Percentiles rank a stretch among this genome's conserved stretches.
Conservation (phyloP, 2,888 invertebrate genomes). For the Morpho helenor region DNA sequence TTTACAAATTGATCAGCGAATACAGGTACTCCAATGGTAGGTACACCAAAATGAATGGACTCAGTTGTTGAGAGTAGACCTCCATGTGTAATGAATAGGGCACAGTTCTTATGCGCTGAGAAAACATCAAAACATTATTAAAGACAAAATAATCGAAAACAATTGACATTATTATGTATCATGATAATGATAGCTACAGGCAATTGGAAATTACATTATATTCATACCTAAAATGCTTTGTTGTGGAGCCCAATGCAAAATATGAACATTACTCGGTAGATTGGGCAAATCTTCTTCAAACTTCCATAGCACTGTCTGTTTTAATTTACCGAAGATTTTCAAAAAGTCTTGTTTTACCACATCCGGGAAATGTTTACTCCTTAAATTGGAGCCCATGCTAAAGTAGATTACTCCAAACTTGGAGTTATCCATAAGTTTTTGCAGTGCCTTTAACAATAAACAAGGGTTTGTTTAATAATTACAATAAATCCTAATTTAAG, state of each 20-base stretch:
- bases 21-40: conserved; percentile 54
- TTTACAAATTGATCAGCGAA: conserved; percentile 56
- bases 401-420: conserved; percentile 21
- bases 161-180: too few relatives aligned
- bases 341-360: conserved; percentile 36
- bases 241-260: conserved; percentile 55
- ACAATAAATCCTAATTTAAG: too few relatives aligned
- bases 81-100: conserved; percentile 59
- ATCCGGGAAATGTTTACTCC: conserved; percentile 35
- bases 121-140: conserved; percentile 8
- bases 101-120: conserved; percentile 55
- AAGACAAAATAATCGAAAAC: too few relatives aligned
- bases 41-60: conserved; percentile 48
- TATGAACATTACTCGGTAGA: conserved; percentile 48
- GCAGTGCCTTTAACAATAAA: neutral
- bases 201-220: neutral
- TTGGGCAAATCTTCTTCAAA: conserved; percentile 43
- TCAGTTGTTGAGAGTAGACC: conserved; percentile 57
- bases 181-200: neutral
- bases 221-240: conserved; percentile 20
- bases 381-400: conserved; percentile 18
- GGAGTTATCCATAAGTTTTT: neutral
- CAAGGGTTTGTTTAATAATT: too few relatives aligned
- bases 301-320: conserved; percentile 57
- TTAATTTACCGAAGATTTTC: conserved; percentile 41